phyloP scores from a whole-genome alignment of 2,113 vertebrate species.

The Circaetus cinerascens region DNA sequence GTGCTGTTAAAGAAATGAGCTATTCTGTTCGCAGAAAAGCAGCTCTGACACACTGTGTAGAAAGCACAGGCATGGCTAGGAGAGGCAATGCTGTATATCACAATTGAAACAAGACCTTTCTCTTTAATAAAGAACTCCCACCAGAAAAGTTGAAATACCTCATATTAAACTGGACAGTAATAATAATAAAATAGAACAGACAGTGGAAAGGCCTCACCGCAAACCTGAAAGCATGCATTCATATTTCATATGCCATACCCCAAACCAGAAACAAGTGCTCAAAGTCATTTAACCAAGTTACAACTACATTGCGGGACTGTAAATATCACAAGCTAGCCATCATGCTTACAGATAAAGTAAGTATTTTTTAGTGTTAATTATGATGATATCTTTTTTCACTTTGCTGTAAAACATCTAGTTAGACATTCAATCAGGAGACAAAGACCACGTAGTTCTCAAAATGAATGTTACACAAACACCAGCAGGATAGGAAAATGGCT shows the following conservation, averaged over 20 bases:
- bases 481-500: background rate
- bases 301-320: background rate
- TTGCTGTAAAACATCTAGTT: background rate
- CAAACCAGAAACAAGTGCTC: background rate
- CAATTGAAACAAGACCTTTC: background rate
- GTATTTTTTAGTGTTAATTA: background rate
- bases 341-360: background rate
- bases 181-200: slow-evolving; percentile 21
- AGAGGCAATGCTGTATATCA: background rate
- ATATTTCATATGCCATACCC: background rate
- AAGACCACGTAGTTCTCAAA: background rate
- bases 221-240: slow-evolving; percentile 2
- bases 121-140: slow-evolving; percentile 14
- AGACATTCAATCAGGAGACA: background rate
- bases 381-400: background rate
- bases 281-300: background rate
- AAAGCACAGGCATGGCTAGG: background rate
- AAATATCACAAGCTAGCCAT: background rate
- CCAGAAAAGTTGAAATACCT: background rate
- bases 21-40: background rate
- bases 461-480: background rate
- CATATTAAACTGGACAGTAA: background rate
- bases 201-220: background rate
- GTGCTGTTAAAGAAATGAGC: background rate
- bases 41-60: background rate